Conservation (phyloP, 1,140 invertebrate species). For the Tetramorium parvispinum region DNA sequence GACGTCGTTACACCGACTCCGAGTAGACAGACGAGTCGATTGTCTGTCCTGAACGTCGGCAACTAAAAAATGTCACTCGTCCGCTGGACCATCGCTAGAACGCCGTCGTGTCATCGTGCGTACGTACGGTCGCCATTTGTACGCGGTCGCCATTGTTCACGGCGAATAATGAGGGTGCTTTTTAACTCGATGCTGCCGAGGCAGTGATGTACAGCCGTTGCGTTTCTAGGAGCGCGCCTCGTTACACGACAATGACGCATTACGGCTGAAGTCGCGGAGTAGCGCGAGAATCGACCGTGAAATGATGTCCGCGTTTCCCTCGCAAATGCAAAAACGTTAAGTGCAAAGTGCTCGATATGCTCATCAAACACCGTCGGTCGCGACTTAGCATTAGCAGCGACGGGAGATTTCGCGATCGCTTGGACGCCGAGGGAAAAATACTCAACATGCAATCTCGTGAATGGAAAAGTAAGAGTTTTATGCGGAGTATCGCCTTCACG, state of each 20-base stretch:
- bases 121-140: slow-evolving; percentile 49
- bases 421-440: not conserved
- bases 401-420: not conserved
- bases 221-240: slow-evolving; percentile 35
- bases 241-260: slow-evolving; percentile 60
- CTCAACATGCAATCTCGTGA: not conserved
- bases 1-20: not conserved
- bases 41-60: slow-evolving; percentile 22
- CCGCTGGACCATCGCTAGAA: slow-evolving; percentile 14
- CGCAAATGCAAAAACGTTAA: slow-evolving; percentile 20
- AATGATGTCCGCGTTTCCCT: slow-evolving; percentile 1
- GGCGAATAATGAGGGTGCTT: slow-evolving; percentile 66
- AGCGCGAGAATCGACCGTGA: slow-evolving; percentile 28
- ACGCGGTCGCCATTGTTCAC: slow-evolving; percentile 39
- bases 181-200: slow-evolving; percentile 61
- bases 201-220: slow-evolving; percentile 48
- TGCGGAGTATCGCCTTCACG: not conserved
- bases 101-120: slow-evolving; percentile 47
- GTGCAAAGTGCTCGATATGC: not conserved
- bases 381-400: not conserved
- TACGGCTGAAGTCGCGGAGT: slow-evolving; percentile 26
- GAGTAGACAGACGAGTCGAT: slow-evolving; percentile 22
- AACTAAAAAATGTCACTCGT: slow-evolving; percentile 61
- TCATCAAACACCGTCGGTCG: not conserved
- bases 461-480: not conserved